Conservation (phyloP, 64 coral and sea anemone species). For the Exaiptasia diaphana region DNA sequence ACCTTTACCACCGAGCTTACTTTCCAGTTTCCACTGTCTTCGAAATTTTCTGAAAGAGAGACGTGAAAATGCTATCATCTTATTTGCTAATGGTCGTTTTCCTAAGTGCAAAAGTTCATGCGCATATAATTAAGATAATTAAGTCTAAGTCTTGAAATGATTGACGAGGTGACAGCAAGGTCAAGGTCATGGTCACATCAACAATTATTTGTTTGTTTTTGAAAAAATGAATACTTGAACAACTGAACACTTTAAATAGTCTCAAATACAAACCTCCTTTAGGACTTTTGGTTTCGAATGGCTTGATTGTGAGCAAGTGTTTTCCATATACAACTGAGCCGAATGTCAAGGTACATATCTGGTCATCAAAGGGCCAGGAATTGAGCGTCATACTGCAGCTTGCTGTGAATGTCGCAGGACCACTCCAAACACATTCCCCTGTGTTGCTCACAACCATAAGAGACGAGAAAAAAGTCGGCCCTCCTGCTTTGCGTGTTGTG, state of each 20-base stretch:
- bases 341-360: background rate
- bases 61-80: background rate
- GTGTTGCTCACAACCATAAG: background rate
- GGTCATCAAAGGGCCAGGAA: constrained; percentile 1
- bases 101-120: no score
- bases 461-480: background rate
- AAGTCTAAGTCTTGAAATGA: background rate
- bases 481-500: background rate
- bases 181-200: no score
- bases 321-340: constrained; percentile 1
- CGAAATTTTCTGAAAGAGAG: constrained; percentile 28
- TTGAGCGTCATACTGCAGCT: background rate
- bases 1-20: background rate
- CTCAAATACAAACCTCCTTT: constrained; percentile 9
- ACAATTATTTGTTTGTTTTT: background rate
- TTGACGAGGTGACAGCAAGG: no score
- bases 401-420: background rate
- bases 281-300: background rate
- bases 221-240: background rate
- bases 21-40: constrained; percentile 39
- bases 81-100: no score
- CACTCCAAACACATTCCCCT: constrained; percentile 20
- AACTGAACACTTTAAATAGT: background rate
- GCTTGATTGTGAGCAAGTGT: background rate
- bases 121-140: background rate